phyloP scores from a whole-genome alignment of 2,113 vertebrate genomes.

The mouse (Mus musculus) region GRCm39 chr1:168109001-168109500 shows the following conservation, averaged over 20 bases:
- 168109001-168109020: neutral
- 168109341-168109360: neutral
- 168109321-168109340: neutral
- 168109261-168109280: rapidly evolving
- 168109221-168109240: neutral
- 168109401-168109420: neutral
- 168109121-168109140: neutral
- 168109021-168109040: neutral
- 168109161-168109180: neutral
- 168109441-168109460: conserved; percentile 13
- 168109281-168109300: neutral
- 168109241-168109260: neutral
- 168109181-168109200: neutral
- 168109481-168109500: neutral
- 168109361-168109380: neutral
- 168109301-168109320: too few relatives aligned
- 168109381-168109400: conserved; percentile 43
- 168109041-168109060: neutral
- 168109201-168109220: neutral
- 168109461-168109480: neutral
- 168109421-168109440: conserved; percentile 43
- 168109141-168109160: neutral
- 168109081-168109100: neutral
- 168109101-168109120: neutral
- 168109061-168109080: neutral